Conservation (phyloP, 2,113 vertebrate genomes). For the Entomyzon cyanotis region DNA sequence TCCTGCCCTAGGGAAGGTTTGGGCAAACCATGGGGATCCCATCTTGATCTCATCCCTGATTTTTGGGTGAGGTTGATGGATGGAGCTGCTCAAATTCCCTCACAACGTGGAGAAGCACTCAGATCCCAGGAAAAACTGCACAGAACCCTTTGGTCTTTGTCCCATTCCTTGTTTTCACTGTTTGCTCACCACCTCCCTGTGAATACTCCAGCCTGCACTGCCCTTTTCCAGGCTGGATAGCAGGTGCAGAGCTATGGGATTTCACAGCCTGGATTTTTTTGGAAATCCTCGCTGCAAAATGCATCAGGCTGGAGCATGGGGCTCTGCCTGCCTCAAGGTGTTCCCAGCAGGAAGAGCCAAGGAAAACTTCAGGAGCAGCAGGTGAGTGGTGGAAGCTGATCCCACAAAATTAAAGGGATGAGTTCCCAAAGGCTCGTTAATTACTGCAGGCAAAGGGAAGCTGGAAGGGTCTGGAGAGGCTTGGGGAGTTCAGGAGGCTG, state of each 20-base stretch:
- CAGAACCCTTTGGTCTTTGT: background rate
- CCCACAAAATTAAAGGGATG: background rate
- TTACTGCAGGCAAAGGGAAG: background rate
- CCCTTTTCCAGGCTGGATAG: background rate
- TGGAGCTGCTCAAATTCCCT: background rate
- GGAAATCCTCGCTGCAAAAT: background rate
- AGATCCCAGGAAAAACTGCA: background rate
- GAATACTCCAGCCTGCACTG: background rate
- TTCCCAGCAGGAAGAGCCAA: background rate
- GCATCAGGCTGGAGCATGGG: accelerated
- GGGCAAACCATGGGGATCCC: background rate
- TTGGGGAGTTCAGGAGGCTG: background rate
- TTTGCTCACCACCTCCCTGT: accelerated
- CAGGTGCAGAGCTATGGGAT: background rate
- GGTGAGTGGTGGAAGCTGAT: background rate
- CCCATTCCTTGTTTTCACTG: background rate
- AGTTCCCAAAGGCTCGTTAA: background rate
- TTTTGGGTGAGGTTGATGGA: background rate
- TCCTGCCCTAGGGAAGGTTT: background rate
- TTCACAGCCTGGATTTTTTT: background rate
- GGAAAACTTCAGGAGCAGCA: background rate
- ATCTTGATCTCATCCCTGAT: accelerated
- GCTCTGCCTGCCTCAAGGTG: background rate
- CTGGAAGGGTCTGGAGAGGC: background rate
- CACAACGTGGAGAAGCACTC: accelerated